These are phyloP conservation scores for Lottia scabra DNA, from an alignment of 2,888 invertebrate species.

Conservation along the genomic window DNA sequence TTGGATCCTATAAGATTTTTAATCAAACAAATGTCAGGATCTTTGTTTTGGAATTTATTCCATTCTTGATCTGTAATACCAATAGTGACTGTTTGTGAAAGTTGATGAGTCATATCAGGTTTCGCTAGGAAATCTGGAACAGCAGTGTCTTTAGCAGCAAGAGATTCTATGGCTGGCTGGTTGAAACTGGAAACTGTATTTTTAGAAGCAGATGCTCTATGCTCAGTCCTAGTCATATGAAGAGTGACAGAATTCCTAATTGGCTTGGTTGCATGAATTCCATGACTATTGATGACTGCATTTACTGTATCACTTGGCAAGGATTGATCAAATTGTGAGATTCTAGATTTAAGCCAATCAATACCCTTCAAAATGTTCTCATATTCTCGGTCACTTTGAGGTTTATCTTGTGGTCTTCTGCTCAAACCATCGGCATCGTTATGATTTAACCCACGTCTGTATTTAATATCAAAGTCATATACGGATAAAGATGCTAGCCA, in stretches of 20 bases:
- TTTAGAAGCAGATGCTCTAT: neutral
- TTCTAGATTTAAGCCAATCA: neutral
- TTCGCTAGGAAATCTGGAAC: neutral
- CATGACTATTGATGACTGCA: neutral
- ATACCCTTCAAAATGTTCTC: neutral
- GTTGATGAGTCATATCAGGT: neutral
- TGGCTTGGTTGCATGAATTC: neutral
- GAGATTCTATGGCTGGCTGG: neutral
- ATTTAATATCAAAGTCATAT: slow-evolving; percentile 32
- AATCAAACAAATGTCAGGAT: neutral
- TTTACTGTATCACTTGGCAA: neutral
- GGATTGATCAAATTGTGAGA: neutral
- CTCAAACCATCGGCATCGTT: slow-evolving; percentile 27
- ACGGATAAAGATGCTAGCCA: slow-evolving; percentile 28
- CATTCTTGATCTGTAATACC: neutral
- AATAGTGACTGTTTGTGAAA: neutral
- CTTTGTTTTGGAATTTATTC: neutral
- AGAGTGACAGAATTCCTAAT: neutral
- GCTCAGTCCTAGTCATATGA: neutral
- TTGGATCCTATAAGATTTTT: neutral
- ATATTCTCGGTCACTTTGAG: neutral
- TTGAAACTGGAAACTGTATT: neutral
- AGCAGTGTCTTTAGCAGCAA: neutral
- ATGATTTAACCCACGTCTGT: slow-evolving; percentile 31
- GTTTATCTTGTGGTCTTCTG: neutral